These are phyloP conservation scores for Apocheima hispidaria DNA, from an alignment of 2,888 invertebrate species.

Conservation along the genomic window DNA sequence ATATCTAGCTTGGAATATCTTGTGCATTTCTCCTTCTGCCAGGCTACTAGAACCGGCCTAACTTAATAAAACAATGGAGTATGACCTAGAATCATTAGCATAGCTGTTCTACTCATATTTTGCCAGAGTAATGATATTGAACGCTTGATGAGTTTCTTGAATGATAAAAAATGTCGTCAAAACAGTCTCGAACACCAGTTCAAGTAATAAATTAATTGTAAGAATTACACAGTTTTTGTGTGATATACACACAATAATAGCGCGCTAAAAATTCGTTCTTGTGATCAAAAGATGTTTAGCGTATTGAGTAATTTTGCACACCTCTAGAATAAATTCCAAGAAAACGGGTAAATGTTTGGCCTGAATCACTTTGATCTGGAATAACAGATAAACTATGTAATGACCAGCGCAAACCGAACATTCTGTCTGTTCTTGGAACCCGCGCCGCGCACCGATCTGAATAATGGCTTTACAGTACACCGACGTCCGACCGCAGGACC, in stretches of 20 bases:
- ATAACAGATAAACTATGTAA: constrained; percentile 14
- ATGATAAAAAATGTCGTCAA: too few species aligned
- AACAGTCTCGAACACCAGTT: not conserved
- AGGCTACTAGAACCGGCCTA: too few species aligned
- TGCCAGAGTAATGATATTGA: too few species aligned
- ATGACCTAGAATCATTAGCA: too few species aligned
- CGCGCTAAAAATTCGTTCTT: not conserved
- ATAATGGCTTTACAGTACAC: not conserved
- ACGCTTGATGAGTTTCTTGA: too few species aligned
- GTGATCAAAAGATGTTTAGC: constrained; percentile 9
- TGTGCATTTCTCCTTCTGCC: too few species aligned
- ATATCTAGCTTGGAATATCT: too few species aligned
- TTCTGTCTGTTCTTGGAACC: not conserved
- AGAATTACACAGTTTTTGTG: too few species aligned
- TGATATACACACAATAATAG: not conserved
- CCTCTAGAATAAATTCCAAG: constrained; percentile 16
- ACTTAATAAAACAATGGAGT: too few species aligned
- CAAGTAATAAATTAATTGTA: too few species aligned
- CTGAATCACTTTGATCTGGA: constrained; percentile 29
- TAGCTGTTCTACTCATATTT: too few species aligned
- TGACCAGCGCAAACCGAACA: constrained; percentile 1
- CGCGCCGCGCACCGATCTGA: constrained; percentile 2
- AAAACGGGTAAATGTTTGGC: constrained; percentile 24
- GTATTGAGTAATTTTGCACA: constrained; percentile 7
- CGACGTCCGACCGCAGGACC: too few species aligned